Evolutionary conservation across 2,113 vertebrate species (phyloP).

Genomic region (Nipponia nippon): DNA sequence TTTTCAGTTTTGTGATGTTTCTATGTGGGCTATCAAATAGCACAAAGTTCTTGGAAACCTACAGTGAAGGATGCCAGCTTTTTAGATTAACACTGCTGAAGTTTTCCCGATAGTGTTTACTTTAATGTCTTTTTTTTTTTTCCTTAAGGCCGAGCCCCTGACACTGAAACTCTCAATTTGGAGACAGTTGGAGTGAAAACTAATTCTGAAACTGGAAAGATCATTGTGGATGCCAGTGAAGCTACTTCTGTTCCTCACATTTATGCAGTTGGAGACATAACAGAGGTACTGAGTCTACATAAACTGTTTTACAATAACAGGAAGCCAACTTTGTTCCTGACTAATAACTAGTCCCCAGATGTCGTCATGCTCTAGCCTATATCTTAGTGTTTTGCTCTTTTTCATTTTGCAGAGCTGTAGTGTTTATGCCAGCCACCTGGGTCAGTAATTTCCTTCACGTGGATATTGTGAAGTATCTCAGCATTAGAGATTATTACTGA

Average conservation of each 20-base stretch:
- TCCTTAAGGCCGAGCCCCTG: conserved; percentile 83
- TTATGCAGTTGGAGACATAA: conserved; percentile 89
- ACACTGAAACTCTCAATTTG: conserved; percentile 80
- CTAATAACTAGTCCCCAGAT: conserved; percentile 51
- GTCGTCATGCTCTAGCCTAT: neutral
- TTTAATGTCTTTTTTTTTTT: neutral
- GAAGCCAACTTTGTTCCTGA: conserved; percentile 60
- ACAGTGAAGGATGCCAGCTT: neutral
- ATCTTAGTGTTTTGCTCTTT: conserved; percentile 13
- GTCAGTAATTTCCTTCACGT: conserved; percentile 29
- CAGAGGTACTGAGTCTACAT: conserved; percentile 78
- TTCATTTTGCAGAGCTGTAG: neutral
- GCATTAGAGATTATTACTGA: conserved; percentile 46
- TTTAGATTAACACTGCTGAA: neutral
- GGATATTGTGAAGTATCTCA: neutral
- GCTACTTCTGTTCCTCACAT: conserved; percentile 86
- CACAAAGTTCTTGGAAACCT: neutral
- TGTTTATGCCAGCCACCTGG: conserved; percentile 16
- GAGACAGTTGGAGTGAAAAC: conserved; percentile 78
- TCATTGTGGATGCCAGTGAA: conserved; percentile 82
- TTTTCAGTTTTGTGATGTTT: neutral
- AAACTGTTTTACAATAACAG: conserved; percentile 61
- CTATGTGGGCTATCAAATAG: neutral
- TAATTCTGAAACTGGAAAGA: conserved; percentile 81
- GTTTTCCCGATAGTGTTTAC: neutral